Base-by-base conservation (phyloP, 2,888 invertebrate genomes). In the Xestia rhomboidea region DNA sequence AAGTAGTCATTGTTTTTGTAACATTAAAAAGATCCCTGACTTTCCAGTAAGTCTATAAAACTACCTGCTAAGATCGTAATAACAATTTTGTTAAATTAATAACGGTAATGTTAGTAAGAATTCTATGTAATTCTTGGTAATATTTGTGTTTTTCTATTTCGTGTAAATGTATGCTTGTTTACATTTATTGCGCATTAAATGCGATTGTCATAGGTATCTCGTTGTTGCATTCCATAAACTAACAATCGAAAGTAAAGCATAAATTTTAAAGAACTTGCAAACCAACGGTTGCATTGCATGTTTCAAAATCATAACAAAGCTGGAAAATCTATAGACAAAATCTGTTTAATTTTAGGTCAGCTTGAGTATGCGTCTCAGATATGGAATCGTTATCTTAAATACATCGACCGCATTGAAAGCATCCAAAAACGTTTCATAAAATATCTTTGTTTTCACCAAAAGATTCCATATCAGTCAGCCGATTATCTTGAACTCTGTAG, bases 281-380 rank as follows among this genome's bases (percentile, higher is more conserved):
- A 60, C 30, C 34, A 74, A 76, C 57, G 21, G 21, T 34, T 57
- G 54, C 62, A 57, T 81, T 63, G 70, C 62, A 67, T 75, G 70
- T 67, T n/a, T 44, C 21, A 66, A 73, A 75, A 79, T 41, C 54
- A 60, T 46, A 57, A 78, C 85, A 85, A 76, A 86, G 27, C 54
- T 62, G 13, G 60, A 68, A 73, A 76, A 72, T 67, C 72, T 73
- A 85, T 88, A 86, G 88, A 86, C 85, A 86, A 87, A 91, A 91
- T 89, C 89, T 87, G 89, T 91, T 90, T 89, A 87, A n/a, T n/a
- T n/a, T n/a, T n/a, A n/a, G n/a, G n/a, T n/a, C n/a, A n/a, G n/a
- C n/a, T n/a, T n/a, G n/a, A n/a, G n/a, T n/a, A n/a, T n/a, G n/a
- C n/a, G n/a, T n/a, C n/a, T n/a, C n/a, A n/a, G n/a, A n/a, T n/a